Percentiles rank a stretch among this genome's conserved stretches.
These are phyloP conservation scores for Cactoblastis cactorum DNA, from an alignment of 2,888 invertebrate genomes.

Conservation along the genomic window DNA sequence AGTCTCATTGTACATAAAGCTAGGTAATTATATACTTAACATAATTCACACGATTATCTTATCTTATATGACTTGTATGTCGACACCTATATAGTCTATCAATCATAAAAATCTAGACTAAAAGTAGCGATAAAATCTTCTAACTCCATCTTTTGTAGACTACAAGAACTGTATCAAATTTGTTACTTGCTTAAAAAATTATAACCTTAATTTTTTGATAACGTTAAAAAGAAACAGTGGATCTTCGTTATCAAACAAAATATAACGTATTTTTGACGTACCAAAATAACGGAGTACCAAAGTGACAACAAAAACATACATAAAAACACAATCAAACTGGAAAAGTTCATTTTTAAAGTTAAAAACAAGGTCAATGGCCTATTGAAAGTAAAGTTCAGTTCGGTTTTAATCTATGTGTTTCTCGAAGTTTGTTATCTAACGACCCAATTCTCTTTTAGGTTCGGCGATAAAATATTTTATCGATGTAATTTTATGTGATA, in stretches of 20 bases:
- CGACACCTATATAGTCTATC: background rate
- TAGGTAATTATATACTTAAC: slow-evolving; percentile 1
- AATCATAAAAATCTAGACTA: slow-evolving; percentile 6
- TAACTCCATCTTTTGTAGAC: no score
- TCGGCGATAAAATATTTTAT: background rate
- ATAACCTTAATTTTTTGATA: no score
- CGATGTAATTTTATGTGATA: no score
- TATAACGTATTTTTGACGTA: no score
- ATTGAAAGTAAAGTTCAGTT: background rate
- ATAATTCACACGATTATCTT: slow-evolving; percentile 6
- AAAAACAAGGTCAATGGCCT: background rate
- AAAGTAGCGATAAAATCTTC: background rate
- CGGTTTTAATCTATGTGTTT: background rate
- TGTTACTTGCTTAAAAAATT: no score
- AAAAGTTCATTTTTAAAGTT: background rate
- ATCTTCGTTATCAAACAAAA: no score
- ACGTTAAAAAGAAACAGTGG: no score
- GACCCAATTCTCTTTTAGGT: background rate
- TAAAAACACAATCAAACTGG: background rate
- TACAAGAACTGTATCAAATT: no score
- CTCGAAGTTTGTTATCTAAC: background rate
- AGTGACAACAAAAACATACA: no score
- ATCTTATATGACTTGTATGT: background rate
- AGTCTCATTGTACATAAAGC: background rate
- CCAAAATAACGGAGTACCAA: no score